Evolutionary conservation across 2,888 invertebrate genomes (phyloP), one percentile per base, ranked within the genome.

Genomic region (Lycia hirtaria): DNA sequence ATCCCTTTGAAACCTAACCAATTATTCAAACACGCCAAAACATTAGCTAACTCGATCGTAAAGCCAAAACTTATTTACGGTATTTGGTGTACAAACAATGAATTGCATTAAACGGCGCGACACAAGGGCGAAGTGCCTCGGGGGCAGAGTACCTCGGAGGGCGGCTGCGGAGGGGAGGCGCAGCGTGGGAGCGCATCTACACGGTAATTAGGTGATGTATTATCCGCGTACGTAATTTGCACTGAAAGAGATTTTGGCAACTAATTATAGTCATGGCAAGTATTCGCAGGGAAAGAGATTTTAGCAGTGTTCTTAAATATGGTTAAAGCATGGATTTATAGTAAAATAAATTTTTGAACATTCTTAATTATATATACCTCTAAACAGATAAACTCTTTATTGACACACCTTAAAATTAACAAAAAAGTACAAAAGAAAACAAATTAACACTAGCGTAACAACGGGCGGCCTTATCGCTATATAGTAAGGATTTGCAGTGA

Each of bases 181-280:
- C 87, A 81, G 77, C 87, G 87, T 86, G 87, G 86, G 87, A 87
- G 82, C 73, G 65, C 73, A 75, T 80, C 80, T 76, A 75, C 64
- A 68, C 68, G 70, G 80, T 81, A 86, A 88, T 88, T 88, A 87
- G 81, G 75, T 77, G 76, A 72, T 80, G 77, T 71, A 66, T 54
- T 68, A 71, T 63, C 69, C 70, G 67, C 59, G 64, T 68, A 68
- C 66, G 70, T 72, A 24, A 24, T 53, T 38, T 45, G 35, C 9
- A 4, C 6, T n/a, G 20, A 30, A 28, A 37, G 4, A 43, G 9
- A 3, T 10, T 33, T 26, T 17, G 10, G n/a, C 10, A 4, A 3
- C 2, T 22, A n/a, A 5, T 19, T 19, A 9, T 10, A n/a, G n/a
- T n/a, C n/a, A n/a, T n/a, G n/a, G n/a, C n/a, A n/a, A n/a, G n/a